Percentiles rank a stretch among this genome's conserved stretches.
These are phyloP conservation scores for Macquaria australasica DNA, from an alignment of 2,113 vertebrate species.

Conservation along the genomic window DNA sequence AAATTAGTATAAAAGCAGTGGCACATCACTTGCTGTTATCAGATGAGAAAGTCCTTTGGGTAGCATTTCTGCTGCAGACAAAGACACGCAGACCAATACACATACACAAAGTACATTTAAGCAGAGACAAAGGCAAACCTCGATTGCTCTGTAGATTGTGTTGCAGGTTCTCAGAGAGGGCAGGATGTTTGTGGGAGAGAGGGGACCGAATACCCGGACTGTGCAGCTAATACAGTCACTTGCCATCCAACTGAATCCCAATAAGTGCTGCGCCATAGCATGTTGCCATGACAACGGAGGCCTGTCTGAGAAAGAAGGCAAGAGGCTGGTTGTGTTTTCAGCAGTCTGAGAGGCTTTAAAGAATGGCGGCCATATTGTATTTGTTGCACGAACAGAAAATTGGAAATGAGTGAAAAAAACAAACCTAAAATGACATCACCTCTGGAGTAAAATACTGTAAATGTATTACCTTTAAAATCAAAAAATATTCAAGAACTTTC, in stretches of 20 bases:
- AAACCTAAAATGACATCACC: constrained; percentile 11
- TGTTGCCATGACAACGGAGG: constrained; percentile 95
- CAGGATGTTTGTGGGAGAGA: constrained; percentile 58
- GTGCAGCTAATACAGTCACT: constrained; percentile 68
- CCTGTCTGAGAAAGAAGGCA: constrained; percentile 84
- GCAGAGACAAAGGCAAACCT: constrained; percentile 63
- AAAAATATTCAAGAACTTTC: neutral
- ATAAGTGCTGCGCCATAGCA: constrained; percentile 93
- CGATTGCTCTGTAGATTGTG: constrained; percentile 40
- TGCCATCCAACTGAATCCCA: constrained; percentile 85
- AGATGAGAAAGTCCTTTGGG: constrained; percentile 61
- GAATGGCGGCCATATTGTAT: constrained; percentile 71
- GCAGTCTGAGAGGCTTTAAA: constrained; percentile 58
- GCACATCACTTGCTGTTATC: constrained; percentile 39
- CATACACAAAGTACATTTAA: constrained; percentile 46
- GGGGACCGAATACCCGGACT: constrained; percentile 65
- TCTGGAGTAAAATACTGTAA: neutral
- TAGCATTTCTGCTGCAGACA: constrained; percentile 69
- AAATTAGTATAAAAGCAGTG: constrained; percentile 21
- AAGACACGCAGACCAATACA: constrained; percentile 56
- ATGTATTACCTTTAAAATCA: neutral
- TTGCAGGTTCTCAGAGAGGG: constrained; percentile 59
- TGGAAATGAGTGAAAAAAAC: constrained; percentile 4
- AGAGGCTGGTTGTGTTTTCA: constrained; percentile 76
- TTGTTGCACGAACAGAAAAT: constrained; percentile 42